Conservation (phyloP, 2,888 invertebrate species). For the Apamea monoglypha region DNA sequence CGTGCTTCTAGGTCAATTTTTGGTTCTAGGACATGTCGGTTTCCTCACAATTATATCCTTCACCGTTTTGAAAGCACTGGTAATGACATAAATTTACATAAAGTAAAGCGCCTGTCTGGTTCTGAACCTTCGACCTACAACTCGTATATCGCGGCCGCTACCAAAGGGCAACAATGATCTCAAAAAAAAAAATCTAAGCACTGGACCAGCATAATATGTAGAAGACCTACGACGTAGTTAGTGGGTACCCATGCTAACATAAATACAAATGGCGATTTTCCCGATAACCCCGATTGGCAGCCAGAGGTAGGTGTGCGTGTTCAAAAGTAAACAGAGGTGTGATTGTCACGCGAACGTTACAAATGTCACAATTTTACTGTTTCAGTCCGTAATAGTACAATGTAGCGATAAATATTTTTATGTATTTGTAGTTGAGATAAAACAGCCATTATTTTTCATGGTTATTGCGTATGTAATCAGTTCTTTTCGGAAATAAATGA, state of each 20-base stretch:
- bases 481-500: slow-evolving; percentile 4
- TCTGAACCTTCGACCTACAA: too few relatives aligned
- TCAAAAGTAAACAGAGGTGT: slow-evolving; percentile 47
- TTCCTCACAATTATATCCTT: too few relatives aligned
- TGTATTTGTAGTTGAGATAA: slow-evolving; percentile 20
- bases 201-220: too few relatives aligned
- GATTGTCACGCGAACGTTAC: slow-evolving; percentile 40
- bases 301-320: slow-evolving; percentile 14
- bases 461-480: neutral
- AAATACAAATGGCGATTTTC: neutral
- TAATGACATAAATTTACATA: too few relatives aligned
- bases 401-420: slow-evolving; percentile 27
- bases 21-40: too few relatives aligned
- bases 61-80: too few relatives aligned
- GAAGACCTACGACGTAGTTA: too few relatives aligned
- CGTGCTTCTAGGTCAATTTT: too few relatives aligned
- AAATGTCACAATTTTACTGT: slow-evolving; percentile 41
- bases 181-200: too few relatives aligned
- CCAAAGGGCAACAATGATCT: too few relatives aligned
- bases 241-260: neutral
- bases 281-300: slow-evolving; percentile 21
- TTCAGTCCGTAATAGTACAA: slow-evolving; percentile 14
- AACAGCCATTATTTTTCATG: slow-evolving; percentile 6
- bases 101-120: too few relatives aligned
- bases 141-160: too few relatives aligned